A percentile compares a stretch with the other conserved stretches of the same genome.
Evolutionary conservation across 1,140 invertebrate species (phyloP).

Genomic region (Tetragnatha versicolor): DNA sequence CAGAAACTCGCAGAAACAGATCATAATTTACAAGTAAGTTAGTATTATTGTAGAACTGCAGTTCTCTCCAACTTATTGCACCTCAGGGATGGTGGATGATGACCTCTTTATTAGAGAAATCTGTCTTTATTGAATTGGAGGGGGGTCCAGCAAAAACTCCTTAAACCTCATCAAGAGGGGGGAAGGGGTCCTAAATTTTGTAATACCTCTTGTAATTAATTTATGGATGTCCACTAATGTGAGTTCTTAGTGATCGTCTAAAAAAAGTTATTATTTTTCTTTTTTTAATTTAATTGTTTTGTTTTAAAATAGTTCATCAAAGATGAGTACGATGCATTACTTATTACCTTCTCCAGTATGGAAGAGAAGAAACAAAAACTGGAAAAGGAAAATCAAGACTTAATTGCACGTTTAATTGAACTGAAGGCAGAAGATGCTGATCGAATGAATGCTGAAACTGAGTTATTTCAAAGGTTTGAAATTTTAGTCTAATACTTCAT

Average conservation of each 20-base stretch:
- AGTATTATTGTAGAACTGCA: too few species aligned
- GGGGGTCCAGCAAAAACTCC: too few species aligned
- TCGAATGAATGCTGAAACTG: conserved; percentile 92
- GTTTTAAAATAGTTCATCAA: conserved; percentile 73
- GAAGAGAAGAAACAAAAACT: conserved; percentile 88
- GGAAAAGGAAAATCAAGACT: conserved; percentile 86
- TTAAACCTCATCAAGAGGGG: too few species aligned
- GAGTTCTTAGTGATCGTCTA: too few species aligned
- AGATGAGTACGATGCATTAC: conserved; percentile 94
- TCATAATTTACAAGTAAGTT: conserved; percentile 33
- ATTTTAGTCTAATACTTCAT: conserved; percentile 46
- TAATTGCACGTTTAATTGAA: conserved; percentile 82
- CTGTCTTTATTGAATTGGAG: too few species aligned
- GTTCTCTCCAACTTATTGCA: too few species aligned
- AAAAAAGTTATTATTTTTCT: neutral
- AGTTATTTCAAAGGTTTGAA: conserved; percentile 75
- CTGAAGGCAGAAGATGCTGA: conserved; percentile 94
- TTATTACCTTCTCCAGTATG: conserved; percentile 85
- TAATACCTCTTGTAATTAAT: neutral
- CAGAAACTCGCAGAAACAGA: conserved; percentile 23
- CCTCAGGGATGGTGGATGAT: too few species aligned
- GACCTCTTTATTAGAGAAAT: too few species aligned
- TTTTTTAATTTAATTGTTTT: neutral
- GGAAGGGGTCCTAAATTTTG: neutral
- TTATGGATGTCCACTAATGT: neutral